A percentile compares a stretch with the other conserved stretches of the same genome.
Evolutionary conservation across 2,888 invertebrate species (phyloP).

Genomic region (Leptura quadrifasciata): DNA sequence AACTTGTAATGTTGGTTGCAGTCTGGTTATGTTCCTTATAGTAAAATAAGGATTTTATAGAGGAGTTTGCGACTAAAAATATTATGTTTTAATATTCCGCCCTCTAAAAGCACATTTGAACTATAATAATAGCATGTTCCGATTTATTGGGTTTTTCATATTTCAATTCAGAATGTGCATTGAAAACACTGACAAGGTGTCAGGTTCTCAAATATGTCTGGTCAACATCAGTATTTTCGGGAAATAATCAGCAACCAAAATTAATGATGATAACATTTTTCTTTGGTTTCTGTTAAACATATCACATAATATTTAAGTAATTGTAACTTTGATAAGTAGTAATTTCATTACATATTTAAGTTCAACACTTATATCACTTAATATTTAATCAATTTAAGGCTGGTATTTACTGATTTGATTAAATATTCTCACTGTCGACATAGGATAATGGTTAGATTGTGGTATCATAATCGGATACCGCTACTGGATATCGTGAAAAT

Average conservation of each 20-base stretch:
- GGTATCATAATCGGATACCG: not conserved
- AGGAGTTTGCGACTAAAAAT: no score
- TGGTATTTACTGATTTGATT: not conserved
- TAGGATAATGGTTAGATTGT: not conserved
- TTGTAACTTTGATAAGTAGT: not conserved
- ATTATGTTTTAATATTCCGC: no score
- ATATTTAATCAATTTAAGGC: not conserved
- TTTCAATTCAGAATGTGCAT: no score
- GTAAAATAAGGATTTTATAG: no score
- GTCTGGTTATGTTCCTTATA: no score
- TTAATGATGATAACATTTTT: not conserved
- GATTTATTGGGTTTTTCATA: no score
- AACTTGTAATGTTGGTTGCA: no score
- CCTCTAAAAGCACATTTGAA: no score
- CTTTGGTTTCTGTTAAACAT: not conserved
- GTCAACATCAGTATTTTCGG: no score
- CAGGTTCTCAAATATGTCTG: no score
- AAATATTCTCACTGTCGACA: not conserved
- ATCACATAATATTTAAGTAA: not conserved
- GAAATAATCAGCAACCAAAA: not conserved
- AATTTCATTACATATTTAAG: not conserved
- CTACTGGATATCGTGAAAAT: not conserved
- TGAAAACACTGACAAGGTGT: no score
- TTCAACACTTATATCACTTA: not conserved
- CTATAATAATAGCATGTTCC: no score